Conservation (phyloP, 23 tunicate species). For the Halocynthia roretzi region DNA sequence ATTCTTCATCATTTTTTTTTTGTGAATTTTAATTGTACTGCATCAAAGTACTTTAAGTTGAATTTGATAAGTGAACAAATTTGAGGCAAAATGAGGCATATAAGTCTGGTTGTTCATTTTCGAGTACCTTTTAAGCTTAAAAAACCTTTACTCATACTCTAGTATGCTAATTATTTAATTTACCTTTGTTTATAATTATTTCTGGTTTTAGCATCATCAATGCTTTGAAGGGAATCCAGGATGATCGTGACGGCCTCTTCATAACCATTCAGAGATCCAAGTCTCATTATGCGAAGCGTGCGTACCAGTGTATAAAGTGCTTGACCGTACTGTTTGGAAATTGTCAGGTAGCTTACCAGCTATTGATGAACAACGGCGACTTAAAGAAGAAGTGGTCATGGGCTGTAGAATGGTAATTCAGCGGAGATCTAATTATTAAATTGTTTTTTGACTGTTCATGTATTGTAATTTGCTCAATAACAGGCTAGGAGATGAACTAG, state of each 20-base stretch:
- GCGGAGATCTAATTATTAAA: not conserved
- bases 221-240: slow-evolving; percentile 20
- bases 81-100: no score
- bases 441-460: not conserved
- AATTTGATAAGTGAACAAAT: no score
- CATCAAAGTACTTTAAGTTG: no score
- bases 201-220: slow-evolving; percentile 7
- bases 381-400: slow-evolving; percentile 27
- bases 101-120: no score
- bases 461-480: not conserved
- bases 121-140: no score
- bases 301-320: slow-evolving; percentile 21
- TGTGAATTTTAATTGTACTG: no score
- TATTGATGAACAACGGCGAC: slow-evolving; percentile 17
- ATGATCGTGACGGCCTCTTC: slow-evolving; percentile 21
- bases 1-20: no score
- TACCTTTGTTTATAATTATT: no score
- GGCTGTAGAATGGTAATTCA: slow-evolving; percentile 23
- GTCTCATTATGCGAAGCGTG: slow-evolving; percentile 14
- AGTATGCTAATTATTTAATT: no score
- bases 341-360: slow-evolving; percentile 19
- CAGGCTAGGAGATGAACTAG: slow-evolving; percentile 20
- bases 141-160: no score
- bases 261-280: slow-evolving; percentile 20
- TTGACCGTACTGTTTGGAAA: slow-evolving; percentile 15